A percentile compares a stretch with the other conserved stretches of the same genome.
These are phyloP conservation scores for Vultur gryphus DNA, from an alignment of 2,797 vertebrate genomes.

Conservation along the genomic window DNA sequence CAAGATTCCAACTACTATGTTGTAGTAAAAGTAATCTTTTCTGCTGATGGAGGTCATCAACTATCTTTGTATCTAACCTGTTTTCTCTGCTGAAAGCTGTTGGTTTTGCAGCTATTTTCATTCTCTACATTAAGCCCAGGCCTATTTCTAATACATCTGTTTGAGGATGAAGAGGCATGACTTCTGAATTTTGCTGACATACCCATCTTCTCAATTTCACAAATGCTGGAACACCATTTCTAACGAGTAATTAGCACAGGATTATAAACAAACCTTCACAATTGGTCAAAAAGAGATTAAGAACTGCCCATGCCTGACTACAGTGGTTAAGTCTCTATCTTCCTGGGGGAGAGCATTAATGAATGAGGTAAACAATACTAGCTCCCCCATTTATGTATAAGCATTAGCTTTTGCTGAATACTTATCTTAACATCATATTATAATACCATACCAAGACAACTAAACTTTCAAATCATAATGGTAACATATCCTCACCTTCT, in stretches of 20 bases:
- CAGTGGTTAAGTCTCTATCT: not conserved
- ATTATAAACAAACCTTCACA: not conserved
- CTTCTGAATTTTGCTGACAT: not conserved
- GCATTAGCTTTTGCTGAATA: not conserved
- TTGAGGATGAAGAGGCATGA: not conserved
- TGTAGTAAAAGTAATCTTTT: not conserved
- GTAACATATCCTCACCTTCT: not conserved
- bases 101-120: not conserved
- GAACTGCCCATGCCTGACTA: not conserved
- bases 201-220: not conserved
- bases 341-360: not conserved
- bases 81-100: not conserved
- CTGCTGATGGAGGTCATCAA: not conserved
- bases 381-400: not conserved
- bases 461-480: not conserved
- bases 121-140: not conserved
- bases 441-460: not conserved
- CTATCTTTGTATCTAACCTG: not conserved
- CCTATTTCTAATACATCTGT: not conserved
- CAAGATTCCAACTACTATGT: not conserved
- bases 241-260: not conserved
- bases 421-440: not conserved
- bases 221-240: not conserved
- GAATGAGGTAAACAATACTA: not conserved
- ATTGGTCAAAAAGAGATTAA: not conserved